Percentiles rank a stretch among this genome's conserved stretches.
These are phyloP conservation scores for Brachypterus glaber DNA, from an alignment of 2,888 invertebrate genomes.

Conservation along the genomic window DNA sequence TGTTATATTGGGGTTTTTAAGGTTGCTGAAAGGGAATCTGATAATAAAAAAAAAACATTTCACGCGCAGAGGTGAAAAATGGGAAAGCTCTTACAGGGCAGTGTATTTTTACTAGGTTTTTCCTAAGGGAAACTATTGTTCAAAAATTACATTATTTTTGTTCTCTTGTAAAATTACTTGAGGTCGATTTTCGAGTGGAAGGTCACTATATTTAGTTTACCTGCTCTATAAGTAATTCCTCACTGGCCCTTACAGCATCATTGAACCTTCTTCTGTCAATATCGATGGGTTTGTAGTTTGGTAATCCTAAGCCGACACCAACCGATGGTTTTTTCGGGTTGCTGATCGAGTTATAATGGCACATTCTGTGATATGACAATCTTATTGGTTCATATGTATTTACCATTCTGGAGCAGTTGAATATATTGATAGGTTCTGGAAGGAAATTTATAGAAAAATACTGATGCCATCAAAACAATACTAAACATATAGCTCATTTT, in stretches of 20 bases:
- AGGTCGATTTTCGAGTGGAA: too few species aligned
- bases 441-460: constrained; percentile 7
- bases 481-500: not conserved
- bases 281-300: constrained; percentile 60
- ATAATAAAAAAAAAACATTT: too few species aligned
- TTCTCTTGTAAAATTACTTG: too few species aligned
- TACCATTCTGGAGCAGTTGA: constrained; percentile 61
- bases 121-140: too few species aligned
- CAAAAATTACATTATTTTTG: too few species aligned
- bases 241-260: constrained; percentile 68
- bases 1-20: too few species aligned
- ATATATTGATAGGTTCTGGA: constrained; percentile 76
- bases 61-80: too few species aligned
- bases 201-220: constrained; percentile 33
- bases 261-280: constrained; percentile 61
- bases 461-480: constrained; percentile 1
- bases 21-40: too few species aligned
- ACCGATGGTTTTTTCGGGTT: constrained; percentile 74
- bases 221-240: constrained; percentile 71
- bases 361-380: constrained; percentile 75
- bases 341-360: constrained; percentile 82
- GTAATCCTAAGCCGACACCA: constrained; percentile 76
- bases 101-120: too few species aligned
- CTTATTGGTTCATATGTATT: constrained; percentile 71
- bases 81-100: too few species aligned